A percentile compares a stretch with the other conserved stretches of the same genome.
phyloP scores from a whole-genome alignment of 1,140 invertebrate species.

The Bacillus rossius region DNA sequence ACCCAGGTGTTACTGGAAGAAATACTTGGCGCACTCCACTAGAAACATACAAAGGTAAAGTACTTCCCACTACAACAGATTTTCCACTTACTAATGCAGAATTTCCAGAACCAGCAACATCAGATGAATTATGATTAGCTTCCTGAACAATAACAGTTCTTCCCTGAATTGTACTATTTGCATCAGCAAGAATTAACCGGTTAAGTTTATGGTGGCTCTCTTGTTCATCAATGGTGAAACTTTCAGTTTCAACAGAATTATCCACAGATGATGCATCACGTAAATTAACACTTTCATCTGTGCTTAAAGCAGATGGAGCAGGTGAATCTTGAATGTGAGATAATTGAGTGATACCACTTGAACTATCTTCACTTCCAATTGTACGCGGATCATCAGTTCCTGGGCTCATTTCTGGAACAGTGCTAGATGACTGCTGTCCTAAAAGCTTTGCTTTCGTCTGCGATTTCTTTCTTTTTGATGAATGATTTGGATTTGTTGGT shows the following conservation, averaged over 20 bases:
- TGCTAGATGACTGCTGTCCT: conserved; percentile 43
- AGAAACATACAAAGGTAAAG: conserved; percentile 21
- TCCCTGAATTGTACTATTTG: conserved; percentile 28
- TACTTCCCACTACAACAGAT: conserved; percentile 26
- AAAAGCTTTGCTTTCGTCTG: conserved; percentile 50
- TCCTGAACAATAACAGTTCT: conserved; percentile 47
- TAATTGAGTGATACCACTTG: conserved; percentile 56
- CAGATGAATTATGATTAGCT: conserved; percentile 31
- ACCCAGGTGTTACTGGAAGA: conserved; percentile 25
- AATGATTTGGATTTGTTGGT: conserved; percentile 61
- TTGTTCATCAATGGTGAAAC: conserved; percentile 28
- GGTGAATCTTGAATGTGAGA: conserved; percentile 44
- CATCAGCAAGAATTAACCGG: not conserved
- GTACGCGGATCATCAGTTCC: conserved; percentile 57
- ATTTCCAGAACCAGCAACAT: conserved; percentile 2
- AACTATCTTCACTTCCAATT: conserved; percentile 64
- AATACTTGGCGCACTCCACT: conserved; percentile 28
- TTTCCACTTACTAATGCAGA: conserved; percentile 21
- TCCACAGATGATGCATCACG: conserved; percentile 20
- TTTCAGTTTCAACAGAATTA: conserved; percentile 18
- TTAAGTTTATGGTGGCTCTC: conserved; percentile 12
- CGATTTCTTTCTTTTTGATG: conserved; percentile 67
- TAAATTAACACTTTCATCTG: conserved; percentile 1
- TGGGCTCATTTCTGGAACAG: conserved; percentile 49
- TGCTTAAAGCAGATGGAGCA: conserved; percentile 1